These are phyloP conservation scores for Ophraella communa DNA, from an alignment of 2,888 invertebrate genomes.

Conservation along the genomic window DNA sequence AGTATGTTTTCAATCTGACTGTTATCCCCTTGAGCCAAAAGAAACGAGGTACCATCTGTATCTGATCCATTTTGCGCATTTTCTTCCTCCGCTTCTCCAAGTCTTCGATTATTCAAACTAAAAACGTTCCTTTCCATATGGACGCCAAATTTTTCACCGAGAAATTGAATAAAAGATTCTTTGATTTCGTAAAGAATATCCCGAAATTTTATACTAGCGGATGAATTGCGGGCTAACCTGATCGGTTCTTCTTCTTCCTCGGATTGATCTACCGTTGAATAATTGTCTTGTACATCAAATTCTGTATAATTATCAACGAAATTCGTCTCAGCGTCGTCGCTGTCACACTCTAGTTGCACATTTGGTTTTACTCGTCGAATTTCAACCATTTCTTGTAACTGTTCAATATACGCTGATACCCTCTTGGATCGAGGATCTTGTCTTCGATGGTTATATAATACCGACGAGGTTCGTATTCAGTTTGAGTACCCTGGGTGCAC, in stretches of 20 bases:
- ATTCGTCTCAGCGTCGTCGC: slow-evolving; percentile 1
- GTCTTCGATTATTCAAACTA: slow-evolving; percentile 24
- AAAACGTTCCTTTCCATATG: slow-evolving; percentile 29
- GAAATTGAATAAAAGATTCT: slow-evolving; percentile 12
- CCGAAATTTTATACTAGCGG: slow-evolving; percentile 17
- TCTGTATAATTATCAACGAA: not conserved
- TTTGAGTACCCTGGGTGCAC: slow-evolving; percentile 45
- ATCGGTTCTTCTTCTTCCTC: slow-evolving; percentile 6
- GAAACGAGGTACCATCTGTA: slow-evolving; percentile 29
- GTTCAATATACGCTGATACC: not conserved
- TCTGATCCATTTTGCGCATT: slow-evolving; percentile 15
- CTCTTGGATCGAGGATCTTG: not conserved
- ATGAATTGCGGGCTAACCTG: not conserved
- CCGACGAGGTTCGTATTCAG: slow-evolving; percentile 27
- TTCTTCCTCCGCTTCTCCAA: slow-evolving; percentile 4
- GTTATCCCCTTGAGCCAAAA: slow-evolving; percentile 43
- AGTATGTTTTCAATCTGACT: slow-evolving; percentile 38
- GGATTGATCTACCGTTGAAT: not conserved
- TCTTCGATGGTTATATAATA: not conserved
- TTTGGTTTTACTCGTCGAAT: slow-evolving; percentile 22
- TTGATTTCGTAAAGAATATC: slow-evolving; percentile 22
- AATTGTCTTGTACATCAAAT: not conserved
- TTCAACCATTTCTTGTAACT: slow-evolving; percentile 34
- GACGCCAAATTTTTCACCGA: slow-evolving; percentile 13
- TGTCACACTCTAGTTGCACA: slow-evolving; percentile 3